phyloP scores from a whole-genome alignment of 2,113 vertebrate genomes.

The Paralichthys olivaceus region DNA sequence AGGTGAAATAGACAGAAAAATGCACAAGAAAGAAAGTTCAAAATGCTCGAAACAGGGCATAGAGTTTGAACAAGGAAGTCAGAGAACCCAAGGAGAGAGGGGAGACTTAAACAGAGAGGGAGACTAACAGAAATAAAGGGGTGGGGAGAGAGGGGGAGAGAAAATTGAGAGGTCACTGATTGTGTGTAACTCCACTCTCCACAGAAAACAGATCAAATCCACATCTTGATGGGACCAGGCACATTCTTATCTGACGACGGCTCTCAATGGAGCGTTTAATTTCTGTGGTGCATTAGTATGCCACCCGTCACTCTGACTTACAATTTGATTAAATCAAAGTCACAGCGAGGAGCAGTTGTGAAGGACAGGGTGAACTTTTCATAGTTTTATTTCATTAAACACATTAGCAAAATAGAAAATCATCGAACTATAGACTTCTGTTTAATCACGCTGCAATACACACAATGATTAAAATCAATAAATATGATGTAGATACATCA shows the following conservation, averaged over 20 bases:
- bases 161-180: slow-evolving; percentile 56
- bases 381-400: slow-evolving; percentile 60
- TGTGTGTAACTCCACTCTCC: slow-evolving; percentile 46
- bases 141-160: slow-evolving; percentile 1
- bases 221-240: slow-evolving; percentile 66
- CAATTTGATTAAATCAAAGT: slow-evolving; percentile 78
- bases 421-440: slow-evolving; percentile 9
- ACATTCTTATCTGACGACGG: slow-evolving; percentile 67
- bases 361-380: slow-evolving; percentile 76
- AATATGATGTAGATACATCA: slow-evolving; percentile 29
- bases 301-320: slow-evolving; percentile 49
- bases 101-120: slow-evolving; percentile 12
- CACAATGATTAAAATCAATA: slow-evolving; percentile 32
- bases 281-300: slow-evolving; percentile 70
- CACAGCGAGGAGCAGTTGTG: slow-evolving; percentile 62
- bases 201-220: slow-evolving; percentile 63
- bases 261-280: slow-evolving; percentile 70
- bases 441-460: slow-evolving; percentile 10
- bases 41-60: slow-evolving; percentile 1
- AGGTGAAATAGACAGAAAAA: slow-evolving; percentile 35
- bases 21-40: slow-evolving; percentile 9
- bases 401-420: slow-evolving; percentile 53
- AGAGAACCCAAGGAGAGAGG: neutral
- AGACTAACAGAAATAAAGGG: neutral
- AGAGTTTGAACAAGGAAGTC: slow-evolving; percentile 25